These are phyloP conservation scores for Synergus itoensis DNA, from an alignment of 2,888 invertebrate genomes.

Conservation along the genomic window DNA sequence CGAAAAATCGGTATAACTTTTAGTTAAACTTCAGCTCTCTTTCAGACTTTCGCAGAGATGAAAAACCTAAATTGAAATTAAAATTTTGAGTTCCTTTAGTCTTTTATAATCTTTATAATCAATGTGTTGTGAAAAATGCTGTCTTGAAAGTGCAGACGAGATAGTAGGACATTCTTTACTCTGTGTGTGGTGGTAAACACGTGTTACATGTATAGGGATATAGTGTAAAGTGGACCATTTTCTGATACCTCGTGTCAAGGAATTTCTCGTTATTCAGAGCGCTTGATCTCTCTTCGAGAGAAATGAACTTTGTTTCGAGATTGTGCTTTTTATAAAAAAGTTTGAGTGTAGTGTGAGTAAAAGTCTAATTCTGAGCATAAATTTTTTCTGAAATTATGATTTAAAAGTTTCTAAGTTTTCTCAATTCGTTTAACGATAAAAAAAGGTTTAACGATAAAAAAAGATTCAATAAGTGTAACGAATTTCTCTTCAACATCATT, in stretches of 20 bases:
- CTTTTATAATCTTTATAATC: not conserved
- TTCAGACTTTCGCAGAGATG: not conserved
- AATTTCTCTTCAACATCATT: too few species aligned
- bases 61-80: not conserved
- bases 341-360: not conserved
- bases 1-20: too few species aligned
- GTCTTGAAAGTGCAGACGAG: not conserved
- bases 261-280: not conserved
- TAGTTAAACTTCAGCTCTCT: not conserved
- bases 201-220: not conserved
- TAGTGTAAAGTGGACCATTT: not conserved
- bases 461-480: too few species aligned
- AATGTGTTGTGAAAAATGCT: not conserved
- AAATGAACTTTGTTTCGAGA: not conserved
- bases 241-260: not conserved
- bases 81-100: not conserved
- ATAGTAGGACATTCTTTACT: not conserved
- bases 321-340: not conserved
- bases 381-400: too few species aligned
- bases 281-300: not conserved
- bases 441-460: too few species aligned
- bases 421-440: too few species aligned
- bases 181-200: not conserved
- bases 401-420: too few species aligned
- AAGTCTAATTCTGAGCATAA: too few species aligned